Evolutionary conservation across 2,113 vertebrate genomes (phyloP).

Genomic region (Sisor rabdophorus): DNA sequence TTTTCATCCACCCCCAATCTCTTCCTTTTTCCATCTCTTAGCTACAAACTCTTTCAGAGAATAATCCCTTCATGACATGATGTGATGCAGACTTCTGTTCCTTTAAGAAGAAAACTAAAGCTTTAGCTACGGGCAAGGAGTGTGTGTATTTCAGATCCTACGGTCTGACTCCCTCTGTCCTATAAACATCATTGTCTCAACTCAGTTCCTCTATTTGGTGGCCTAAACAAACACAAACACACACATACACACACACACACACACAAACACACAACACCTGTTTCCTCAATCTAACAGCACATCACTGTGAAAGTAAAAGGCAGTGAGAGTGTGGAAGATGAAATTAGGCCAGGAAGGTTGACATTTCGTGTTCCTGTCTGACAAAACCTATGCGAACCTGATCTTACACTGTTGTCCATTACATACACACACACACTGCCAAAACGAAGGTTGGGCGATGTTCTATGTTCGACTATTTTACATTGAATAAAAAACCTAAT

Average conservation of each 20-base stretch:
- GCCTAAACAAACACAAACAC: constrained; percentile 15
- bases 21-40: neutral
- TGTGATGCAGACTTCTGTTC: constrained; percentile 47
- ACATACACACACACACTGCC: neutral
- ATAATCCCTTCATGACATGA: constrained; percentile 38
- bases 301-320: constrained; percentile 24
- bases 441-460: neutral
- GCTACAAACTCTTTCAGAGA: constrained; percentile 30
- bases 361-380: neutral
- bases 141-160: constrained; percentile 15
- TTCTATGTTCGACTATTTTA: too few relatives aligned
- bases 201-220: constrained; percentile 34
- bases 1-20: neutral
- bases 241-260: constrained; percentile 33
- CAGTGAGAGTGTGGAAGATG: constrained; percentile 39
- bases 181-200: constrained; percentile 39
- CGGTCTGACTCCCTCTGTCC: constrained; percentile 32
- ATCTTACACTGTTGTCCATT: constrained; percentile 10
- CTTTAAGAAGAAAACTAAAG: constrained; percentile 37
- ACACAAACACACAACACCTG: constrained; percentile 15
- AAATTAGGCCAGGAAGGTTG: constrained; percentile 43
- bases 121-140: constrained; percentile 35
- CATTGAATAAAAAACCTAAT: neutral
- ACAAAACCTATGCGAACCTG: constrained; percentile 13
- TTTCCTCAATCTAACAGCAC: constrained; percentile 33